phyloP scores from a whole-genome alignment of 2,888 invertebrate genomes.

The Caenorhabditis sulstoni region DNA sequence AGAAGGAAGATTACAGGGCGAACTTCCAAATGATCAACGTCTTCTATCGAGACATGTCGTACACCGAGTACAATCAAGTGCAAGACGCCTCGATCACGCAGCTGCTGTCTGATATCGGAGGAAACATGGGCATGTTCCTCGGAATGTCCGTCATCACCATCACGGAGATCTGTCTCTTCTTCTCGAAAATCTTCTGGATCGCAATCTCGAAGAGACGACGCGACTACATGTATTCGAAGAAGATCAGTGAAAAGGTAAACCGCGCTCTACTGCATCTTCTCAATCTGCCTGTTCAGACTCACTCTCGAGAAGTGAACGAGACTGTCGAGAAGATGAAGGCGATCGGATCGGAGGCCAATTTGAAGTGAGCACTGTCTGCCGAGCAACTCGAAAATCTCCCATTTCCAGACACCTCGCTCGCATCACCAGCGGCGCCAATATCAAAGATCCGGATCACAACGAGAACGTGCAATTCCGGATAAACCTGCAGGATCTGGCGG shows the following conservation, averaged over 20 bases:
- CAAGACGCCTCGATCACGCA: conserved; percentile 69
- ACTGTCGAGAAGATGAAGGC: conserved; percentile 60
- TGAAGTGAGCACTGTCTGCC: conserved; percentile 28
- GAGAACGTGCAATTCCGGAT: conserved; percentile 46
- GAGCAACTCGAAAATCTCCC: neutral
- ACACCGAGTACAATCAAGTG: conserved; percentile 76
- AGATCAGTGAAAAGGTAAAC: conserved; percentile 56
- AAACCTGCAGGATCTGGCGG: conserved; percentile 42
- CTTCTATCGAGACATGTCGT: conserved; percentile 75
- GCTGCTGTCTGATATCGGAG: conserved; percentile 77
- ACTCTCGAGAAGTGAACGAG: conserved; percentile 48
- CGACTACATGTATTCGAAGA: conserved; percentile 70
- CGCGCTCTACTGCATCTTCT: no score
- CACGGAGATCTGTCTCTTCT: conserved; percentile 75
- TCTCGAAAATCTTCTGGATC: conserved; percentile 78
- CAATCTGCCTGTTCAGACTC: no score
- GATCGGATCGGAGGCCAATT: conserved; percentile 43
- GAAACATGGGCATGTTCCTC: conserved; percentile 80
- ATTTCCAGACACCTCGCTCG: conserved; percentile 19
- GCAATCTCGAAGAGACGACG: conserved; percentile 70
- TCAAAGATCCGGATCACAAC: conserved; percentile 10
- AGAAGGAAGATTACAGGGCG: conserved; percentile 25
- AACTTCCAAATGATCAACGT: conserved; percentile 73
- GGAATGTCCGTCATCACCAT: conserved; percentile 79
- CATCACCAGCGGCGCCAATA: conserved; percentile 8